Evolutionary conservation across 2,888 invertebrate species (phyloP).

Genomic region (Caenorhabditis sp.): DNA sequence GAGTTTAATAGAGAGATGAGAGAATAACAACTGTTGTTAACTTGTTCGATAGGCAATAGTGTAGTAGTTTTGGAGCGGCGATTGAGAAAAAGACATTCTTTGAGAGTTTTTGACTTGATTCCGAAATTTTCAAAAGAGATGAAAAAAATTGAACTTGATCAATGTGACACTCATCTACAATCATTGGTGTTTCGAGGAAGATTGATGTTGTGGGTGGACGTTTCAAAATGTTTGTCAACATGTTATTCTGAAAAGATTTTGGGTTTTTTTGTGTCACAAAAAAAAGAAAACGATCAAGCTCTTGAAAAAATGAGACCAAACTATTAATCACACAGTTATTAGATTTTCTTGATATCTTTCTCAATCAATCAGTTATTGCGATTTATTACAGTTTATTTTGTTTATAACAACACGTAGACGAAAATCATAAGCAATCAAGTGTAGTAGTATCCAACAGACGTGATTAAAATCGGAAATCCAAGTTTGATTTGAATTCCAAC

Average conservation of each 20-base stretch:
- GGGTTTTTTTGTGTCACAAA: too few species aligned
- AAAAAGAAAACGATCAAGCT: too few species aligned
- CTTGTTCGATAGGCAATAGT: constrained; percentile 21
- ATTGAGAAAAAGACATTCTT: background rate
- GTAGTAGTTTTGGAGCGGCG: background rate
- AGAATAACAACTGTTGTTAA: constrained; percentile 46
- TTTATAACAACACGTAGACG: too few species aligned
- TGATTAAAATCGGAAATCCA: too few species aligned
- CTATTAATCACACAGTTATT: too few species aligned
- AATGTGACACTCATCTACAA: background rate
- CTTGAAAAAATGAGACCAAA: too few species aligned
- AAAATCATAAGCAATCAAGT: too few species aligned
- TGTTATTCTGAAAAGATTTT: background rate
- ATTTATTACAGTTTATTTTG: background rate
- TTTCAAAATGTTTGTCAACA: background rate
- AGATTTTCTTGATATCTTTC: background rate
- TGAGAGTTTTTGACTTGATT: too few species aligned
- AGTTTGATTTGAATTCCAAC: too few species aligned
- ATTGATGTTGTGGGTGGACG: background rate
- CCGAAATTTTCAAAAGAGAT: too few species aligned
- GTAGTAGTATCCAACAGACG: too few species aligned
- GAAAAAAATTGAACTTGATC: background rate
- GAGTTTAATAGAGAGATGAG: constrained; percentile 27
- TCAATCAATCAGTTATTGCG: background rate
- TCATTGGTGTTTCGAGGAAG: background rate